Evolutionary conservation across 2,113 vertebrate species (phyloP).

Genomic region (Burhinus oedicnemus): DNA sequence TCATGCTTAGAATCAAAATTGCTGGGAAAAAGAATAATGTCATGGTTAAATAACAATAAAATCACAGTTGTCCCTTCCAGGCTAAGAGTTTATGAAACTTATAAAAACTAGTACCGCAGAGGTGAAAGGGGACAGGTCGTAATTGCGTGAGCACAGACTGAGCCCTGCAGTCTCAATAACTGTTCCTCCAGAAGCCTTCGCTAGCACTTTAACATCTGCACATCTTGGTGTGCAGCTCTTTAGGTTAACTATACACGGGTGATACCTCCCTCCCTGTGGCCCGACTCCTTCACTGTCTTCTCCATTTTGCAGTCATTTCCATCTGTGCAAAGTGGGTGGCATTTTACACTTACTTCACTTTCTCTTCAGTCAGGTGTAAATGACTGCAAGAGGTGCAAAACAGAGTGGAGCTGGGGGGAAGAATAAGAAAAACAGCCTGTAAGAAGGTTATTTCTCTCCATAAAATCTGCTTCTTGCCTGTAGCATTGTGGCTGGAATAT

Average conservation of each 20-base stretch:
- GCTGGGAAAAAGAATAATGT: neutral
- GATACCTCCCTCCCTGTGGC: neutral
- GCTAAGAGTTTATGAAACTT: neutral
- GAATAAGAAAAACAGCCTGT: neutral
- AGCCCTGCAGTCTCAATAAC: neutral
- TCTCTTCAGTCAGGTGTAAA: neutral
- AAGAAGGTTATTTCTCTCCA: neutral
- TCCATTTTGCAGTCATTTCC: neutral
- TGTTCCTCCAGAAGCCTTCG: neutral
- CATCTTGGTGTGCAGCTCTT: neutral
- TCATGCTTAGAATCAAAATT: neutral
- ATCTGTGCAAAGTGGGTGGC: neutral
- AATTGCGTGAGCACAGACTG: neutral
- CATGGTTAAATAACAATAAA: neutral
- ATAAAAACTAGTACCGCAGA: neutral
- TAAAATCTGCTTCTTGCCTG: neutral
- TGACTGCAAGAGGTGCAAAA: neutral
- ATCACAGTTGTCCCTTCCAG: neutral
- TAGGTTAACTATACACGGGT: neutral
- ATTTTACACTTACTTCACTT: slow-evolving; percentile 1
- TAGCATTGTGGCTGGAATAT: neutral
- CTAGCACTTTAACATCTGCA: neutral
- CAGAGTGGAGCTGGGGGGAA: neutral
- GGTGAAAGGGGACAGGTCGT: neutral
- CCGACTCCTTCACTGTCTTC: neutral